These are phyloP conservation scores for Kuschelorhynchus macadamiae DNA, from an alignment of 2,888 invertebrate genomes.

Conservation along the genomic window DNA sequence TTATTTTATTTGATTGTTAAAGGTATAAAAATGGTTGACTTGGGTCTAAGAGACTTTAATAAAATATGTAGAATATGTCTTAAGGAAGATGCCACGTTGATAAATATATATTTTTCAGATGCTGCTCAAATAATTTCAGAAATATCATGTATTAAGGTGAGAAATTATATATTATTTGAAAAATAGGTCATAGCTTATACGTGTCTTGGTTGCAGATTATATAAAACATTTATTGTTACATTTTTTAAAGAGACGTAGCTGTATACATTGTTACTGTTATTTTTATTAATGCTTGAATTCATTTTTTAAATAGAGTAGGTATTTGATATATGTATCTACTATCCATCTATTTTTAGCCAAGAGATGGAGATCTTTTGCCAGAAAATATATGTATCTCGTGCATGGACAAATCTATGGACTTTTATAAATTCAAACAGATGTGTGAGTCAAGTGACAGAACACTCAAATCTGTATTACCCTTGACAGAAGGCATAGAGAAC, in stretches of 20 bases:
- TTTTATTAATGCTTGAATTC: too few relatives aligned
- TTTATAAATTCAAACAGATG: constrained; percentile 56
- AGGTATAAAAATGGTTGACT: neutral
- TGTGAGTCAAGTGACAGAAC: constrained; percentile 56
- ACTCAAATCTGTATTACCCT: constrained; percentile 22
- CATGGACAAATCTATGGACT: constrained; percentile 52
- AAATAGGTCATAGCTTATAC: too few relatives aligned
- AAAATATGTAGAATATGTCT: constrained; percentile 41
- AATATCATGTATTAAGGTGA: constrained; percentile 27
- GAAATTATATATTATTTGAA: too few relatives aligned
- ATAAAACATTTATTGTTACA: too few relatives aligned
- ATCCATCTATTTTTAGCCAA: too few relatives aligned
- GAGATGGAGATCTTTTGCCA: constrained; percentile 58
- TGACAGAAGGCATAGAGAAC: too few relatives aligned
- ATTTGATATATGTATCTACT: too few relatives aligned
- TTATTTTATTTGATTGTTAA: too few relatives aligned
- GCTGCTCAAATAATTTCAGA: constrained; percentile 20
- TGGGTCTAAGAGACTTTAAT: constrained; percentile 20
- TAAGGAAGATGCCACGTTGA: constrained; percentile 27
- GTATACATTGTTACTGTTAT: too few relatives aligned
- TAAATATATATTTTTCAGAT: constrained; percentile 39
- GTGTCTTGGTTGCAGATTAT: too few relatives aligned
- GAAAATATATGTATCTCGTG: constrained; percentile 58
- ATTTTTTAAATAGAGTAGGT: too few relatives aligned
- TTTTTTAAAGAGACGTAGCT: too few relatives aligned